These are phyloP conservation scores for Orcinus orca DNA, from an alignment of 2,113 vertebrate species.

Conservation along the genomic window DNA sequence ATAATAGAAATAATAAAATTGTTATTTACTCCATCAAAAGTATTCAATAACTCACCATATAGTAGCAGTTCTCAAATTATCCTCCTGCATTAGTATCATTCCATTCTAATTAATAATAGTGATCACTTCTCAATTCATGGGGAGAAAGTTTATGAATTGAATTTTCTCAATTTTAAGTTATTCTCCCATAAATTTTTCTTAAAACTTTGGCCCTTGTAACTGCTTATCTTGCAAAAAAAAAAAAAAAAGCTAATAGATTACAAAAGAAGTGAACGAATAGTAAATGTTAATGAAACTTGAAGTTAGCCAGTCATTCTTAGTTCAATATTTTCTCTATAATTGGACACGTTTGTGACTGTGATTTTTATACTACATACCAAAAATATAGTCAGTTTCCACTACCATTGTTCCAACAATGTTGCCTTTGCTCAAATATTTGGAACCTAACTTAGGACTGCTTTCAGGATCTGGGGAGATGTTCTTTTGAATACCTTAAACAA, in stretches of 20 bases:
- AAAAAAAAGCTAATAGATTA: not conserved
- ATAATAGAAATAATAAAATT: conserved; percentile 58
- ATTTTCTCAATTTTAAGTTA: conserved; percentile 42
- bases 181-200: conserved; percentile 35
- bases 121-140: not conserved
- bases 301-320: not conserved
- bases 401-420: not conserved
- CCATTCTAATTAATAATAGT: not conserved
- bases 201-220: not conserved
- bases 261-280: conserved; percentile 18
- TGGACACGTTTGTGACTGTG: not conserved
- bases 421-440: conserved; percentile 20
- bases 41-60: not conserved
- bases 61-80: conserved; percentile 17
- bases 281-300: conserved; percentile 24
- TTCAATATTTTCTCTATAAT: conserved; percentile 6
- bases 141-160: conserved; percentile 21
- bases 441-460: conserved; percentile 40
- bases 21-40: conserved; percentile 17
- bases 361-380: conserved; percentile 2
- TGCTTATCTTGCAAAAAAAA: not conserved
- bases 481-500: conserved; percentile 28
- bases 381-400: conserved; percentile 5
- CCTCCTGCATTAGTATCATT: not conserved
- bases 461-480: not conserved